These are phyloP conservation scores for Dione juno DNA, from an alignment of 2,888 invertebrate genomes.

Conservation along the genomic window DNA sequence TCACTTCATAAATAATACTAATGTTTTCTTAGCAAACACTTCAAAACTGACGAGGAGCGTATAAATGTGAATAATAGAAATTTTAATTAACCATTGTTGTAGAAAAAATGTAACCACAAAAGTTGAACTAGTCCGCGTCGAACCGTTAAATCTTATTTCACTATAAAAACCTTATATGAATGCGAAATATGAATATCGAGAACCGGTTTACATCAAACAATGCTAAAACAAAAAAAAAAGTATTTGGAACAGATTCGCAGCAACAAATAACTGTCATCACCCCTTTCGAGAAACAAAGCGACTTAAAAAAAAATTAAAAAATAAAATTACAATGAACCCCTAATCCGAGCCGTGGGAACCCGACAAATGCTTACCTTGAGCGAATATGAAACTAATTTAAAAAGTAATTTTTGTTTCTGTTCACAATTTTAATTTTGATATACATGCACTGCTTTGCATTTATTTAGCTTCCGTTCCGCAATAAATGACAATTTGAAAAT, in stretches of 20 bases:
- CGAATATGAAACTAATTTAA: constrained; percentile 82
- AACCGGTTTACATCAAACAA: constrained; percentile 78
- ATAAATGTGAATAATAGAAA: constrained; percentile 78
- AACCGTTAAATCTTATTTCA: constrained; percentile 80
- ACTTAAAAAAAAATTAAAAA: constrained; percentile 72
- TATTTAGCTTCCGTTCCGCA: constrained; percentile 41
- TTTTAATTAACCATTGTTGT: constrained; percentile 76
- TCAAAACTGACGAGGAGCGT: constrained; percentile 52
- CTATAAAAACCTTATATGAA: constrained; percentile 71
- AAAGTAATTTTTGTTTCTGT: constrained; percentile 77
- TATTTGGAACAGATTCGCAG: constrained; percentile 74
- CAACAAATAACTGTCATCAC: constrained; percentile 83
- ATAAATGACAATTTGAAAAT: constrained; percentile 38
- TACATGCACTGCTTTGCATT: constrained; percentile 47
- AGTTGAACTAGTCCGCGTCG: constrained; percentile 64
- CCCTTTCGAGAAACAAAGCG: constrained; percentile 81
- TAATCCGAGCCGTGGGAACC: constrained; percentile 82
- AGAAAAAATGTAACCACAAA: constrained; percentile 74
- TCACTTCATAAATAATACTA: constrained; percentile 43
- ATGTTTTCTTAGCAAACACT: constrained; percentile 64
- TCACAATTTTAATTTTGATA: constrained; percentile 54
- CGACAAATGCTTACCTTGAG: constrained; percentile 77
- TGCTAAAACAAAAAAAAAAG: constrained; percentile 72
- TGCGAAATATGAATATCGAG: constrained; percentile 68
- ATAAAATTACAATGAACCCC: constrained; percentile 72